Percentiles rank a stretch among this genome's conserved stretches.
Evolutionary conservation across 2,113 vertebrate genomes (phyloP).

Genomic region (Rousettus leschenaultii): DNA sequence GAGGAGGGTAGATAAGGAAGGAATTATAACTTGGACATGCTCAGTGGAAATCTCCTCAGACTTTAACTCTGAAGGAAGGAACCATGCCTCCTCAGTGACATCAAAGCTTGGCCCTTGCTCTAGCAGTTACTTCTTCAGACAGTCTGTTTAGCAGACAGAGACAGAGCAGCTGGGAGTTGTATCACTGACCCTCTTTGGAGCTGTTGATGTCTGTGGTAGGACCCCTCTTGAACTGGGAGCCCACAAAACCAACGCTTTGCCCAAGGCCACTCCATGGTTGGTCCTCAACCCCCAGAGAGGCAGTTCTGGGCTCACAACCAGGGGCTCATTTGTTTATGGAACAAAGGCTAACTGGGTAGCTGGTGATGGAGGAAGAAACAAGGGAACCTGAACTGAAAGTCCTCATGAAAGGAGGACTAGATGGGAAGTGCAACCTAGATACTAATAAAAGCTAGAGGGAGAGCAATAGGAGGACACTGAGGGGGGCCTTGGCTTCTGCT

Average conservation of each 20-base stretch:
- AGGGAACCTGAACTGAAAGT: background rate
- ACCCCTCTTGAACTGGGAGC: background rate
- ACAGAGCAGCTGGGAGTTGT: background rate
- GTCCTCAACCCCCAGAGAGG: background rate
- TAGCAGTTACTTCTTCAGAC: background rate
- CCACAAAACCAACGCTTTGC: background rate
- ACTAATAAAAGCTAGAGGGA: background rate
- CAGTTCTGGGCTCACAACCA: background rate
- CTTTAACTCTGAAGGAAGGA: background rate
- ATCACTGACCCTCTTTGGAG: background rate
- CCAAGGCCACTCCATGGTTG: background rate
- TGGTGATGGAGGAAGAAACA: constrained; percentile 4
- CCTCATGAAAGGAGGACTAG: background rate
- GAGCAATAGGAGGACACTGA: background rate
- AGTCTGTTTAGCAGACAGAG: background rate
- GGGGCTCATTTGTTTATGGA: background rate
- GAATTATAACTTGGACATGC: background rate
- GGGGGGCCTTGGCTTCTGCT: background rate
- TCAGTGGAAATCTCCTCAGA: constrained; percentile 15
- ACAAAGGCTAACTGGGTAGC: constrained; percentile 24
- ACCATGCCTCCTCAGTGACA: constrained; percentile 3
- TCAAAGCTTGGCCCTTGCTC: constrained; percentile 12
- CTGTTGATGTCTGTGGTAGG: background rate
- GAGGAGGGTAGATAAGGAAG: background rate
- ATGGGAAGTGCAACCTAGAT: background rate